Evolutionary conservation across 1,140 invertebrate genomes (phyloP), one percentile per base, ranked within the genome.

Genomic region (Patella vulgata): DNA sequence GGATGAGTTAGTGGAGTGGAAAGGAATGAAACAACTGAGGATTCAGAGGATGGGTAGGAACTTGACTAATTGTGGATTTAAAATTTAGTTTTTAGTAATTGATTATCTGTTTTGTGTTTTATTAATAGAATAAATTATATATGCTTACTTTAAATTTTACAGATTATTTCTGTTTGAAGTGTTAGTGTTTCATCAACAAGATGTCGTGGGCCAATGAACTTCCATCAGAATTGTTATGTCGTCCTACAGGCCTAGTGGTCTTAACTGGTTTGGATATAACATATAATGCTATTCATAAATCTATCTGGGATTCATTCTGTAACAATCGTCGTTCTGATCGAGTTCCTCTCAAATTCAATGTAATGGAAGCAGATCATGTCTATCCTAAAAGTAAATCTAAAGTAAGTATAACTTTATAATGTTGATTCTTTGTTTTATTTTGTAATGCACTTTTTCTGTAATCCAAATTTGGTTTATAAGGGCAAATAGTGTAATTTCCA

Each of bases 301-400:
- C 90, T 30, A 92, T 98, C 77, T 98, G 94, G 94, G 94, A 97
- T 80, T 90, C 92, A 0, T 95, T 98, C 81, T 91, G 88, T 60
- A 91, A 90, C 70, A 93, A 91, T 79, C 87, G 93, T 25, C 88
- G 90, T 61, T 83, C 89, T 2, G 94, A 97, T 75, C 87, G 92
- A 69, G 88, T 91, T n/a, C 88, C 92, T 0, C 89, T 98, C 39
- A 89, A 91, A 63, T 97, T 96, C 81, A 93, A 93, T 81, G 85
- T 93, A 55, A 87, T 90, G 52, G 89, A 89, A 30, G 77, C 70
- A 23, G 85, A 86, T 48, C 91, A 94, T 84, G 91, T 93, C 75
- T 97, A 97, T 84, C 94, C 94, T 11, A 90, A 91, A 44, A 89
- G 93, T 9, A 97, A 97, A 84, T 90, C 92, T 25, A 96, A 96